phyloP scores from a whole-genome alignment of 2,113 vertebrate genomes.

The Malurus melanocephalus region DNA sequence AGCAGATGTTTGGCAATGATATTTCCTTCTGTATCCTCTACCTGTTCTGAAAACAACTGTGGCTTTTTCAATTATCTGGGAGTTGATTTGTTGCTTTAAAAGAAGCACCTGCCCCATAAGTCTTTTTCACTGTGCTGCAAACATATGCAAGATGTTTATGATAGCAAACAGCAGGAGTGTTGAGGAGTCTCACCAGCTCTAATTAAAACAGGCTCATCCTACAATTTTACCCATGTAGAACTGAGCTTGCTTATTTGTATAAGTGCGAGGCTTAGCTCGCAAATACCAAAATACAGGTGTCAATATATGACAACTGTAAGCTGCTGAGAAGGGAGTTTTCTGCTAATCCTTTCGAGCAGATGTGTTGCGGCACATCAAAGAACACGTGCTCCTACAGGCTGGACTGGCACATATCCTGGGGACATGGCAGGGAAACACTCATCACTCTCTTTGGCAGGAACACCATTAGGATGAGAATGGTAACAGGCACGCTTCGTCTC shows the following conservation, averaged over 20 bases:
- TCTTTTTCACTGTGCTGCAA: conserved; percentile 27
- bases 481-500: rapidly evolving
- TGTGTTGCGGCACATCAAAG: conserved; percentile 45
- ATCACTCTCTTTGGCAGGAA: not conserved
- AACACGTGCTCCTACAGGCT: not conserved
- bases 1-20: not conserved
- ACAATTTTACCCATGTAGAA: conserved; percentile 61
- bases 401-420: not conserved
- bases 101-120: conserved; percentile 42
- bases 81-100: conserved; percentile 48
- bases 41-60: conserved; percentile 10
- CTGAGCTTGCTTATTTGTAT: conserved; percentile 48
- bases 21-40: not conserved
- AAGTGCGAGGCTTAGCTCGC: conserved; percentile 47
- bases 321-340: conserved; percentile 54
- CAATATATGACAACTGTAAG: conserved; percentile 31
- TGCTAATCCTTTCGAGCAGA: conserved; percentile 40
- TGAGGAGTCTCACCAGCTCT: conserved; percentile 53
- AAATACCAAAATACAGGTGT: conserved; percentile 64
- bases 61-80: conserved; percentile 29
- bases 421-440: not conserved
- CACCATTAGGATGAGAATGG: not conserved
- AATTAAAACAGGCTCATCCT: conserved; percentile 64
- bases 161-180: conserved; percentile 56
- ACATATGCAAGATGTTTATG: conserved; percentile 55